Percentiles rank a stretch among this genome's conserved stretches.
Evolutionary conservation across 1,140 invertebrate species (phyloP).

Genomic region (Diploscapter pachys): DNA sequence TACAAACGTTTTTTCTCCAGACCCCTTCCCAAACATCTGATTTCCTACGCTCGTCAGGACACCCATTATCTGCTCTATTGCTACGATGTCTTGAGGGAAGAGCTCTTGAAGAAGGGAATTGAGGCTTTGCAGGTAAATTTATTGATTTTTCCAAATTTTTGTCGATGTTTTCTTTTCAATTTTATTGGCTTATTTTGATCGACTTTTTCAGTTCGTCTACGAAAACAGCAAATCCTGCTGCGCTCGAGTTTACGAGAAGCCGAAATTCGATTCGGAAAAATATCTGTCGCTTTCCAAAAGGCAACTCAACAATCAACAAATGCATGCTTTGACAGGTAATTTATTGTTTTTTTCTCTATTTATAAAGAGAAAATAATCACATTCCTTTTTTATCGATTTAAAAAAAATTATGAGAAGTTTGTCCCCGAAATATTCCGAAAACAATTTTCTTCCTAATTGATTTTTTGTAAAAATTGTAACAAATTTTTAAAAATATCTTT

Average conservation of each 20-base stretch:
- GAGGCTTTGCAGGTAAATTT: not conserved
- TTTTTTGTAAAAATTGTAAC: too few species aligned
- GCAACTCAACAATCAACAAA: slow-evolving; percentile 71
- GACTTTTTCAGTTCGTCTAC: slow-evolving; percentile 66
- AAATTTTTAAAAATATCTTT: too few species aligned
- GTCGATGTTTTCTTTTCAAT: not conserved
- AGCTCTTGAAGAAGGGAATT: slow-evolving; percentile 13
- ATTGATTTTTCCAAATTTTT: not conserved
- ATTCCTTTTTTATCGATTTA: too few species aligned
- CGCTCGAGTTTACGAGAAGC: slow-evolving; percentile 76
- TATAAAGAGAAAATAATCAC: too few species aligned
- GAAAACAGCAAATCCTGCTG: slow-evolving; percentile 64
- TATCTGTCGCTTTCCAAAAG: slow-evolving; percentile 74
- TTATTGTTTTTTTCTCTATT: too few species aligned
- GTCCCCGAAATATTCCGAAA: too few species aligned
- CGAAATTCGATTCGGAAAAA: slow-evolving; percentile 70
- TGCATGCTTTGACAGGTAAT: slow-evolving; percentile 37
- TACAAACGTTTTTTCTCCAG: slow-evolving; percentile 60
- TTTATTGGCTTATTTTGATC: too few species aligned
- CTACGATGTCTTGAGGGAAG: slow-evolving; percentile 67
- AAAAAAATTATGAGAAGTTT: too few species aligned
- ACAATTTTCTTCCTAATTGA: too few species aligned
- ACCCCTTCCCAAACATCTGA: slow-evolving; percentile 77
- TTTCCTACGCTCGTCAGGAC: slow-evolving; percentile 85
- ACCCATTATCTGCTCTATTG: slow-evolving; percentile 93